Evolutionary conservation across 2,113 vertebrate species (phyloP).

Genomic region (Scomber scombrus): DNA sequence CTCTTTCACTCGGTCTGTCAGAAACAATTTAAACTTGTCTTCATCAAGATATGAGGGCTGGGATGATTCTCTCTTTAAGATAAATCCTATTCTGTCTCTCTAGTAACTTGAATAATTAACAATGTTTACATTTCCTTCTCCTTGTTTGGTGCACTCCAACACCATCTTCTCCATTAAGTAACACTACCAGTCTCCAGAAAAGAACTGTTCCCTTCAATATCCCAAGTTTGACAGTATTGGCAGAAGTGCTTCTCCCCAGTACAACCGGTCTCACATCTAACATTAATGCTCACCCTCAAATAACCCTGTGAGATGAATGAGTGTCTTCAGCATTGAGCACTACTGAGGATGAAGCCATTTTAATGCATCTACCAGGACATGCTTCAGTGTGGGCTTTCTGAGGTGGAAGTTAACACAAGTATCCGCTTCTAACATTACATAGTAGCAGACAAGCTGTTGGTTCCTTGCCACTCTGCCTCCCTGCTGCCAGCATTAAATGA

Average conservation of each 20-base stretch:
- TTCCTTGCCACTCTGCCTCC: constrained; percentile 19
- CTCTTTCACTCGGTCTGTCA: not conserved
- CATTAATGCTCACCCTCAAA: constrained; percentile 37
- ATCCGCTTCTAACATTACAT: not conserved
- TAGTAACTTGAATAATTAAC: not conserved
- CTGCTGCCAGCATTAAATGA: constrained; percentile 9
- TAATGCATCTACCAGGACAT: not conserved
- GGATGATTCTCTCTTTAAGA: not conserved
- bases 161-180: not conserved
- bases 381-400: not conserved
- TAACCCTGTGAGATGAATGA: constrained; percentile 17
- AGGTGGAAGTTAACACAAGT: constrained; percentile 16
- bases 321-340: constrained; percentile 5
- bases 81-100: not conserved
- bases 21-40: not conserved
- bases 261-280: constrained; percentile 25
- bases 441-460: constrained; percentile 20
- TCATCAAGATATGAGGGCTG: not conserved
- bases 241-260: not conserved
- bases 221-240: not conserved
- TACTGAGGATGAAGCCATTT: not conserved
- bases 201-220: not conserved
- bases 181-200: constrained; percentile 16
- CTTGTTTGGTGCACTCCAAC: not conserved
- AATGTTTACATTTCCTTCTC: not conserved